Evolutionary conservation across 2,113 vertebrate species (phyloP).

Genomic region (human): GRCh38 chr5:141948001-141948500

Average conservation of each 20-base stretch:
- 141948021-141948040: neutral
- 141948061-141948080: constrained; percentile 47
- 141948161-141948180: neutral
- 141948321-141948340: neutral
- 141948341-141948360: neutral
- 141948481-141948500: neutral
- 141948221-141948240: constrained; percentile 1
- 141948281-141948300: neutral
- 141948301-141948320: neutral
- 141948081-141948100: neutral
- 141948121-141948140: constrained; percentile 21
- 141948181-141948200: constrained; percentile 10
- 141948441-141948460: neutral
- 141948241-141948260: constrained; percentile 23
- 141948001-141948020: constrained; percentile 6
- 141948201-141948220: constrained; percentile 4
- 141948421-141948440: neutral
- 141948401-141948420: neutral
- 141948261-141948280: neutral
- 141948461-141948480: neutral
- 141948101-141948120: neutral
- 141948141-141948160: constrained; percentile 21
- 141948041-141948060: constrained; percentile 58
- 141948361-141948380: neutral
- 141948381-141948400: neutral